phyloP scores from a whole-genome alignment of 2,113 vertebrate genomes.

The Entomyzon cyanotis region DNA sequence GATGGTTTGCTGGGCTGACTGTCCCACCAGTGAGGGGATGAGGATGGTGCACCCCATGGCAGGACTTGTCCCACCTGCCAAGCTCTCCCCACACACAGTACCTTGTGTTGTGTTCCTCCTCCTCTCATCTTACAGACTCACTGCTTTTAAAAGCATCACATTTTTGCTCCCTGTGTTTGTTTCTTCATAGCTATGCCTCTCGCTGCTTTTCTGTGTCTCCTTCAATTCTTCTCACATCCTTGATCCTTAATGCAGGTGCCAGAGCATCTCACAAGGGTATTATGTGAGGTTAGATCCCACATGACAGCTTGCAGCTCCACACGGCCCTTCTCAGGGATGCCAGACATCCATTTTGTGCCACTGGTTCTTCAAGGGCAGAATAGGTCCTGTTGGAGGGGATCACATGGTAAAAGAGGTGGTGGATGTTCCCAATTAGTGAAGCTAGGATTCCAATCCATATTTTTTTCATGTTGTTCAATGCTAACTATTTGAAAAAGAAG shows the following conservation, averaged over 20 bases:
- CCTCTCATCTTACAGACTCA: background rate
- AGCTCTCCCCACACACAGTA: rapidly evolving
- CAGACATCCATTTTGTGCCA: background rate
- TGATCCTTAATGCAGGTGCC: background rate
- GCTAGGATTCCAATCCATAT: background rate
- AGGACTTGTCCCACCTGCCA: background rate
- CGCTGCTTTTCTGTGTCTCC: background rate
- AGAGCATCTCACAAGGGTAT: background rate
- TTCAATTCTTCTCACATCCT: background rate
- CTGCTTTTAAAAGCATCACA: background rate
- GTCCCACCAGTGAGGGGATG: background rate
- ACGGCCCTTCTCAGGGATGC: background rate
- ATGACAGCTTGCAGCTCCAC: background rate
- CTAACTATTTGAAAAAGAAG: background rate
- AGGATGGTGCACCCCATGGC: rapidly evolving
- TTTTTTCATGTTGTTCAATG: background rate
- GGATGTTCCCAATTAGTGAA: background rate
- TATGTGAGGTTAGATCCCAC: background rate
- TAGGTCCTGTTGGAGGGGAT: background rate
- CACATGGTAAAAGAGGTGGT: background rate
- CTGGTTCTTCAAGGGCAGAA: background rate
- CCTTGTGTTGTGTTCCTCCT: background rate
- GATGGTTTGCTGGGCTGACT: background rate
- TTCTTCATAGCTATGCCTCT: background rate
- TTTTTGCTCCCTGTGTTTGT: background rate